Conservation (phyloP, 2,113 vertebrate species). For the Percina caprodes region DNA sequence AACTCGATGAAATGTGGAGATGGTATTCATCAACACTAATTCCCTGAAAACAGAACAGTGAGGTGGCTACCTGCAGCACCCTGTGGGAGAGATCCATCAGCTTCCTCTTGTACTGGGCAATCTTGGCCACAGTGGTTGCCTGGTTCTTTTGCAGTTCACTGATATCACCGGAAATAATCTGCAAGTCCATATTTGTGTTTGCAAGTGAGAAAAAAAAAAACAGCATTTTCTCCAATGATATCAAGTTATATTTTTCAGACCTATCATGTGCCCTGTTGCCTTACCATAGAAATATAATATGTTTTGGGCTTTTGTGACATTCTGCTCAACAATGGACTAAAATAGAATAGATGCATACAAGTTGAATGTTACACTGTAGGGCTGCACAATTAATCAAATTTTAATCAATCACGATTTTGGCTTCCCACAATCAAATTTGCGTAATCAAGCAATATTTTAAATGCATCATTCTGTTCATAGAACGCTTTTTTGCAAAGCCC, state of each 20-base stretch:
- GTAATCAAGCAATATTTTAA: too few species aligned
- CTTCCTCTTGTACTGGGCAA: constrained; percentile 97
- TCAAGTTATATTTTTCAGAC: neutral
- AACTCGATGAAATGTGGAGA: neutral
- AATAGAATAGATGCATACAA: neutral
- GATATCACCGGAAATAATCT: constrained; percentile 98
- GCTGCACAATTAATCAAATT: too few species aligned
- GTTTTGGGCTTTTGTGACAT: neutral
- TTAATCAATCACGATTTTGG: too few species aligned
- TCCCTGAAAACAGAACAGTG: neutral
- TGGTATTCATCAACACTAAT: neutral
- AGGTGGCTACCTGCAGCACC: constrained; percentile 90
- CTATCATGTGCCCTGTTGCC: neutral
- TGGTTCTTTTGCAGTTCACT: constrained; percentile 98
- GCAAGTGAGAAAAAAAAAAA: neutral
- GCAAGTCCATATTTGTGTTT: constrained; percentile 19
- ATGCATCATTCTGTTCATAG: too few species aligned
- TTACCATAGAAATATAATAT: neutral
- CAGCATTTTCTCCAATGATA: neutral
- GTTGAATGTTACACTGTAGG: neutral
- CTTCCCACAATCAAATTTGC: too few species aligned
- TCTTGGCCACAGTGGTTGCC: constrained; percentile 95
- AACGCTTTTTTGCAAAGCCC: too few species aligned
- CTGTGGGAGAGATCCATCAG: constrained; percentile 97
- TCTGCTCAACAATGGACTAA: neutral